phyloP scores from a whole-genome alignment of 2,888 invertebrate species.

The Meliscaeva auricollis region DNA sequence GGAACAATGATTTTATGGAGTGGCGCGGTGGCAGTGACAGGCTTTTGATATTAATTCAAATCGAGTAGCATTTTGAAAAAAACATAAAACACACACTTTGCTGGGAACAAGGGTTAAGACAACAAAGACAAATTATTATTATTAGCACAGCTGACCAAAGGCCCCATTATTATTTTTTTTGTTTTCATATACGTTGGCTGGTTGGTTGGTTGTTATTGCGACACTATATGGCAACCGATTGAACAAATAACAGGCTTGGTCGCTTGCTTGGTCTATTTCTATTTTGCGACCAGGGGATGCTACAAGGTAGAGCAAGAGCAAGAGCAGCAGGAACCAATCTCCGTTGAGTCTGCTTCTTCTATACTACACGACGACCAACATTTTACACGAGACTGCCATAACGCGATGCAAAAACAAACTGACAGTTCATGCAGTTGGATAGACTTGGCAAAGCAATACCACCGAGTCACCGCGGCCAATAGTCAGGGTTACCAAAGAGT shows the following conservation, averaged over 20 bases:
- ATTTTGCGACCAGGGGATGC: slow-evolving; percentile 20
- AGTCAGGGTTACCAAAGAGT: not conserved
- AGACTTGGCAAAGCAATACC: slow-evolving; percentile 52
- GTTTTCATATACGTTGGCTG: slow-evolving; percentile 1
- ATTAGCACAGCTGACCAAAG: slow-evolving; percentile 59
- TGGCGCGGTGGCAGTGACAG: not conserved
- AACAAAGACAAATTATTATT: slow-evolving; percentile 43
- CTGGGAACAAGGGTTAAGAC: not conserved
- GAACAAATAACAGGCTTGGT: slow-evolving; percentile 66
- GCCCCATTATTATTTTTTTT: too few species aligned
- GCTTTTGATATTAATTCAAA: slow-evolving; percentile 49
- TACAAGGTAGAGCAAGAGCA: not conserved
- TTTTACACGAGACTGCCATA: slow-evolving; percentile 60
- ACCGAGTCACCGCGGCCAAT: slow-evolving; percentile 4
- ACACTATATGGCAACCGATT: slow-evolving; percentile 59
- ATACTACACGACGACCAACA: slow-evolving; percentile 47
- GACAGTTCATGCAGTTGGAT: slow-evolving; percentile 46
- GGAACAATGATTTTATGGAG: not conserved
- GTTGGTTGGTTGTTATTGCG: slow-evolving; percentile 21
- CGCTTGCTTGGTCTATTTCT: slow-evolving; percentile 40
- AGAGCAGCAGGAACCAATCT: slow-evolving; percentile 21
- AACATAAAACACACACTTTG: not conserved
- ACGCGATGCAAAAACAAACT: slow-evolving; percentile 69
- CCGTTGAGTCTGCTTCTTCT: slow-evolving; percentile 44
- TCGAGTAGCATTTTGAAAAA: slow-evolving; percentile 17